Percentiles rank a stretch among this genome's conserved stretches.
phyloP scores from a whole-genome alignment of 2,797 vertebrate species.

The Acropternis orthonyx region DNA sequence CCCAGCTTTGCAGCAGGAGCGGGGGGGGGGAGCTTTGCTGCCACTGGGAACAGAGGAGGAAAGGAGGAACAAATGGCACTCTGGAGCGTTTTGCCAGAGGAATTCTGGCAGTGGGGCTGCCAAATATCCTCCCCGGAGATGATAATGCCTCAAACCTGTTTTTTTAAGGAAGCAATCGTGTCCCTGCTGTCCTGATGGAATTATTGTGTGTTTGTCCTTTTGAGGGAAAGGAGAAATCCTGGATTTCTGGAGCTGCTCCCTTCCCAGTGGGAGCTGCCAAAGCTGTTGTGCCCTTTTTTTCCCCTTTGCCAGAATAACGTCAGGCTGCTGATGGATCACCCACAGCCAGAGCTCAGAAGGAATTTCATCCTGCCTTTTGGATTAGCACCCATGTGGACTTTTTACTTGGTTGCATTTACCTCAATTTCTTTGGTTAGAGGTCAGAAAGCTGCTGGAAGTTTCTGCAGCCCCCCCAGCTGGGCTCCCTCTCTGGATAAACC shows the following conservation, averaged over 20 bases:
- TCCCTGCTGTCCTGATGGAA: not conserved
- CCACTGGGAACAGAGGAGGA: not conserved
- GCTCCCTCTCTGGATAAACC: not conserved
- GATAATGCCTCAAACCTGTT: not conserved
- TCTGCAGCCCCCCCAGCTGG: not conserved
- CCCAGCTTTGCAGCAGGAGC: not conserved
- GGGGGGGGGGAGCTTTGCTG: not conserved
- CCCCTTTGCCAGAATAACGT: not conserved
- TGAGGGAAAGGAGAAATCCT: not conserved
- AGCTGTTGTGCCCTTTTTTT: not conserved
- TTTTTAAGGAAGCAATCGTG: not conserved
- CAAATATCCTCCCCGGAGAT: constrained; percentile 36
- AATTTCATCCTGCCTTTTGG: not conserved
- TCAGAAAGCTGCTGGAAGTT: not conserved
- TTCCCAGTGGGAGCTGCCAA: not conserved
- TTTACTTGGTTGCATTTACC: not conserved
- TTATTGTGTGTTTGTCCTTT: not conserved
- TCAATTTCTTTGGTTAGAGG: not conserved
- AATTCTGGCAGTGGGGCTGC: not conserved
- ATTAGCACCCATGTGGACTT: not conserved
- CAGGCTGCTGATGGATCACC: not conserved
- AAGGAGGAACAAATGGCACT: not conserved
- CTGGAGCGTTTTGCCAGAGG: not conserved
- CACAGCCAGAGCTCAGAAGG: not conserved
- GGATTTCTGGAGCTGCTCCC: not conserved